Percentiles rank a stretch among this genome's conserved stretches.
phyloP scores from a whole-genome alignment of 2,797 vertebrate genomes.

The Emydoidea blandingii region DNA sequence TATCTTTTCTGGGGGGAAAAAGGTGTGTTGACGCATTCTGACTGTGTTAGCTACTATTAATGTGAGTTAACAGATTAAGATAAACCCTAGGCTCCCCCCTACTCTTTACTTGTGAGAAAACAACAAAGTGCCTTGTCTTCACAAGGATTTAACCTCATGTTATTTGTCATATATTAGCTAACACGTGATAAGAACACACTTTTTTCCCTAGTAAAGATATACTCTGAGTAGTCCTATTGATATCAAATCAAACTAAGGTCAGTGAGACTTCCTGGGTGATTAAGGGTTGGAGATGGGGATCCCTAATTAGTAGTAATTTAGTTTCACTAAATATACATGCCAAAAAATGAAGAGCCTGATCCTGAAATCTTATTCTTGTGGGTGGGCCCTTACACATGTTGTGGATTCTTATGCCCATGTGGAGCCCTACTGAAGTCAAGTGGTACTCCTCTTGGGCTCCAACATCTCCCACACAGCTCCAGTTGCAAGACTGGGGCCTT shows the following conservation, averaged over 20 bases:
- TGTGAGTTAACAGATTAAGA: not conserved
- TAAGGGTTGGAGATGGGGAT: not conserved
- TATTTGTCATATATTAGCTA: not conserved
- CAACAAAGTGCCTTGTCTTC: not conserved
- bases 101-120: not conserved
- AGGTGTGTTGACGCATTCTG: not conserved
- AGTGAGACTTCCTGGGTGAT: constrained; percentile 6
- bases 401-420: not conserved
- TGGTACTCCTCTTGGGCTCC: not conserved
- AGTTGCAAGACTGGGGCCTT: not conserved
- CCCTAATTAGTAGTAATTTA: constrained; percentile 63
- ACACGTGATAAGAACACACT: not conserved
- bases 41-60: not conserved
- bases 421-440: not conserved
- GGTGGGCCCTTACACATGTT: not conserved
- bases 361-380: not conserved
- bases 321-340: constrained; percentile 48
- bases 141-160: not conserved
- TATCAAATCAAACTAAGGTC: not conserved
- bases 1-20: not conserved
- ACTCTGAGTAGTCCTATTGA: not conserved
- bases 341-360: constrained; percentile 9
- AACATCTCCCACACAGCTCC: not conserved
- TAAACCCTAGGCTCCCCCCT: not conserved
- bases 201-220: not conserved